Conservation (phyloP, 1,140 invertebrate species). For the Scaptomyza graminum region DNA sequence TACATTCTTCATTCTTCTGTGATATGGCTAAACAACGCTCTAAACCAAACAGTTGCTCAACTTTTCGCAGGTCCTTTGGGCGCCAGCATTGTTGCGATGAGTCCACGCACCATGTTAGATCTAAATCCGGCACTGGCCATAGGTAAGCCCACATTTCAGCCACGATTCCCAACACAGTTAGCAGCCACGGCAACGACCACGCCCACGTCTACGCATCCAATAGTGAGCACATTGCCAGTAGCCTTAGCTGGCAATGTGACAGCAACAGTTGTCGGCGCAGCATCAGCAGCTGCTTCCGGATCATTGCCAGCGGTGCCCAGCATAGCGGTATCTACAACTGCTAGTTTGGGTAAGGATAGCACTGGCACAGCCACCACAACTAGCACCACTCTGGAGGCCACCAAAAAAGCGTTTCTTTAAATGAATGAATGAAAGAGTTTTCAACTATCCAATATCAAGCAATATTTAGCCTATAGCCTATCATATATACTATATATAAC, state of each 20-base stretch:
- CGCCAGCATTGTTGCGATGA: constrained; percentile 83
- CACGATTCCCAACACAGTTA: constrained; percentile 74
- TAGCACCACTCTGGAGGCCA: constrained; percentile 54
- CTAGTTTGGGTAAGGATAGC: constrained; percentile 64
- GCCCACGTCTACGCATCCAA: not conserved
- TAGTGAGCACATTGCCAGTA: constrained; percentile 16
- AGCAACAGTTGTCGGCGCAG: constrained; percentile 31
- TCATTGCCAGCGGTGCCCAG: constrained; percentile 49
- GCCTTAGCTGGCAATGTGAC: constrained; percentile 36
- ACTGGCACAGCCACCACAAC: constrained; percentile 59
- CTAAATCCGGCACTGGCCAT: constrained; percentile 82
- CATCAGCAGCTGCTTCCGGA: constrained; percentile 24
- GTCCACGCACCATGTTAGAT: constrained; percentile 81
- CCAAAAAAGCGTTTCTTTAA: constrained; percentile 72
- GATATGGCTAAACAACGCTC: constrained; percentile 32
- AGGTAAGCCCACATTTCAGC: constrained; percentile 82
- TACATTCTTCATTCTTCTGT: constrained; percentile 4
- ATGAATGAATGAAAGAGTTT: not conserved
- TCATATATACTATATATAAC: constrained; percentile 23
- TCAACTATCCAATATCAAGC: constrained; percentile 40
- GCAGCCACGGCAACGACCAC: constrained; percentile 43
- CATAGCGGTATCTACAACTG: constrained; percentile 71
- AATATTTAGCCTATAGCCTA: constrained; percentile 61
- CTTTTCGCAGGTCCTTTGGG: constrained; percentile 83
- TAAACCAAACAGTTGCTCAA: constrained; percentile 78